These are phyloP conservation scores for Eulemur mongoz DNA, from an alignment of 2,797 vertebrate species.

Conservation along the genomic window DNA sequence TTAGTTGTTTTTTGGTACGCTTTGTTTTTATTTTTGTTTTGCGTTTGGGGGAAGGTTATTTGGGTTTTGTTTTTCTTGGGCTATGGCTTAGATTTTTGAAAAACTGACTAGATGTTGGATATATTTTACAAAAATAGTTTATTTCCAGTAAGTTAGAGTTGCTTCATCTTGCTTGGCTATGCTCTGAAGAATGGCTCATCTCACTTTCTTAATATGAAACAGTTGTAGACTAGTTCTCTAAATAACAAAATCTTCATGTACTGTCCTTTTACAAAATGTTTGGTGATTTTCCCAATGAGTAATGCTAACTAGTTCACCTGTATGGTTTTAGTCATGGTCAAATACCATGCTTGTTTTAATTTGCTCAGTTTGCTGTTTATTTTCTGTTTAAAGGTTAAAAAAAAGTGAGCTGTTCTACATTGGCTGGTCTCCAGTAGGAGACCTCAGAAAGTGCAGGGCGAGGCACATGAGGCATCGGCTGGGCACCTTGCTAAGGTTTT, in stretches of 20 bases:
- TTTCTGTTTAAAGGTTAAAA: neutral
- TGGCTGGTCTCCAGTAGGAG: neutral
- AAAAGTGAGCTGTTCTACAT: neutral
- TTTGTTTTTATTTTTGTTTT: neutral
- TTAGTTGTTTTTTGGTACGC: neutral
- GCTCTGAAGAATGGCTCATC: neutral
- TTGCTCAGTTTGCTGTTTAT: neutral
- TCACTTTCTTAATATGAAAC: neutral
- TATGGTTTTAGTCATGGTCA: neutral
- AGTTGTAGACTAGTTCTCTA: neutral
- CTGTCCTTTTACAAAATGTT: neutral
- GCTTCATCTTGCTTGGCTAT: neutral
- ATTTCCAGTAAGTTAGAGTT: slow-evolving; percentile 54
- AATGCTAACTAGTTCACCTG: neutral
- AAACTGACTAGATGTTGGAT: slow-evolving; percentile 19
- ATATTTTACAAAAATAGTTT: slow-evolving; percentile 16
- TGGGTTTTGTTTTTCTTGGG: slow-evolving; percentile 30
- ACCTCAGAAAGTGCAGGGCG: neutral
- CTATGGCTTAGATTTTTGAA: neutral
- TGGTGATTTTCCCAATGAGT: neutral
- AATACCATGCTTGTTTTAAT: neutral
- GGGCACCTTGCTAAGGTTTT: neutral
- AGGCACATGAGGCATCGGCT: accelerated
- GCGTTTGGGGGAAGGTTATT: neutral
- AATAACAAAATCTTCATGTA: neutral